Evolutionary conservation across 2,797 vertebrate species (phyloP), one percentile per base, ranked within the genome.

Genomic region (Cyprinella venusta): DNA sequence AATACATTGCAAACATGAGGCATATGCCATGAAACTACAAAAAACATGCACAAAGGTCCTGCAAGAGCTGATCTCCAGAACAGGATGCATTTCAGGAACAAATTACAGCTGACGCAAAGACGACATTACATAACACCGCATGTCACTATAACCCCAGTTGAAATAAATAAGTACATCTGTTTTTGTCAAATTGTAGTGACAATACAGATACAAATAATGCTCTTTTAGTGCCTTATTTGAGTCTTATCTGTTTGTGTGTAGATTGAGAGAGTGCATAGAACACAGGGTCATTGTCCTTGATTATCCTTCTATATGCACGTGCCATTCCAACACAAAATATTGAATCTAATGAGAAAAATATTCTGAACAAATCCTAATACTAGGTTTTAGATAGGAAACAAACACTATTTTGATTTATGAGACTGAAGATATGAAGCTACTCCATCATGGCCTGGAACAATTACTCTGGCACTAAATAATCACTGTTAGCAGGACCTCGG

Each of bases 171-270:
- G 80, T 24, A 83, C 79, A 82, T 65, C n/a, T 56, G 50, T 33
- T 16, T 86, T 77, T 76, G 48, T 70, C 72, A 81, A 38, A 21
- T 30, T 74, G 5, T 42, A 42, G 19, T 56, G 21, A 56, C 16
- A 48, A 68, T 64, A n/a, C 12, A 54, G 48, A 68, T 54, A 63
- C 50, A 30, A 54, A 48, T 70, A 64, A 38, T 52, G 24, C 19
- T 54, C 30, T 36, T 74, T 50, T 56, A 59, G n/a, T 75, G 16
- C 2, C 18, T 8, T 74, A 40, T 75, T 76, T 40, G 26, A 45
- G 33, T 84, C 54, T 84, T 72, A 79, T 79, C 52, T 78, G 83
- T 86, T 74, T 52, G 68, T 33, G 64, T 77, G 59, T 12, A 67
- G 61, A 54, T 21, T 67, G 68, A 70, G 38, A 33, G 40, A 48